Conservation (phyloP, 1,140 invertebrate species). For the Riptortus pedestris region DNA sequence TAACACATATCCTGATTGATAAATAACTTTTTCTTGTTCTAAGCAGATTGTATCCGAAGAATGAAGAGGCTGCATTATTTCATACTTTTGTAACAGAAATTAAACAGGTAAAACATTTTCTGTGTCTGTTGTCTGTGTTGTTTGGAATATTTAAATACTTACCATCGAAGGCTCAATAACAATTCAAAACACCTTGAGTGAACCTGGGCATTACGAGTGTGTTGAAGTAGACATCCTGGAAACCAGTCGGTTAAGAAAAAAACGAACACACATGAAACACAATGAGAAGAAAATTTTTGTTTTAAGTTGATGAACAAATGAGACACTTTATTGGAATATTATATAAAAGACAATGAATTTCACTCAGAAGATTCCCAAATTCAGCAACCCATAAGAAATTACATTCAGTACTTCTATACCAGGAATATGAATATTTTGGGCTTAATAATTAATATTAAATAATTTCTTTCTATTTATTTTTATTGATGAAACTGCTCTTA, state of each 20-base stretch:
- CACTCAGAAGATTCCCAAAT: no score
- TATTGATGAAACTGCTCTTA: no score
- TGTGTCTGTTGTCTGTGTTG: conserved; percentile 10
- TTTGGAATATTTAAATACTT: conserved; percentile 8
- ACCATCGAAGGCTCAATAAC: background rate
- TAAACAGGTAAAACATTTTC: background rate
- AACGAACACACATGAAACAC: conserved; percentile 17
- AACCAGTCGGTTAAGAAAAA: conserved; percentile 12
- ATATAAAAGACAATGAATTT: no score
- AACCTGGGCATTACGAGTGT: conserved; percentile 2
- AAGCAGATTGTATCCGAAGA: no score
- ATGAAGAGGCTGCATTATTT: no score
- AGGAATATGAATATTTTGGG: no score
- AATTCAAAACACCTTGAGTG: conserved; percentile 12
- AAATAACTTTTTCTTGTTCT: no score
- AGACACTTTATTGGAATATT: background rate
- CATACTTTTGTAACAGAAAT: background rate
- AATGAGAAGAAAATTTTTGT: conserved; percentile 12
- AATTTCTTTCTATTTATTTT: no score
- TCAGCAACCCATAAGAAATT: no score
- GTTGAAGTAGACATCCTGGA: conserved; percentile 4
- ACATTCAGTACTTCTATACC: no score
- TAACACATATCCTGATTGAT: no score
- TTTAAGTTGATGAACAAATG: conserved; percentile 5
- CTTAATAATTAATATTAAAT: no score